Conservation (phyloP, 2,888 invertebrate species). For the Vanessa cardui region DNA sequence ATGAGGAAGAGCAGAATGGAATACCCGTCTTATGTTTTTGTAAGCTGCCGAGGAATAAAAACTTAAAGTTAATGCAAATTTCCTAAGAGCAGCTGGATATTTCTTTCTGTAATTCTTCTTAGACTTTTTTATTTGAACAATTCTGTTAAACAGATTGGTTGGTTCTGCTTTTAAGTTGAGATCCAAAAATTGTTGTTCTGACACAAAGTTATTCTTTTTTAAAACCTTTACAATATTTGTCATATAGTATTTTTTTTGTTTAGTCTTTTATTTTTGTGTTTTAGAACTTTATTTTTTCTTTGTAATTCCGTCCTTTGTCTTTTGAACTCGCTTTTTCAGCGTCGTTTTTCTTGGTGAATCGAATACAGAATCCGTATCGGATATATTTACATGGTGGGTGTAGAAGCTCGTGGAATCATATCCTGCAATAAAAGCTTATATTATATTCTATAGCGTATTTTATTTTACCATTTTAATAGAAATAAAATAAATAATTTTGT, state of each 20-base stretch:
- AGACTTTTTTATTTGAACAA: conserved; percentile 2
- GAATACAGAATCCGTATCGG: conserved; percentile 1
- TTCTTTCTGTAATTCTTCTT: conserved; percentile 1
- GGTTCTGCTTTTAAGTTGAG: conserved; percentile 6
- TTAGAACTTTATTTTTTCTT: conserved; percentile 3
- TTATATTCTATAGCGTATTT: too few relatives aligned
- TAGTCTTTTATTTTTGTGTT: neutral
- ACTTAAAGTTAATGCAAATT: conserved; percentile 1
- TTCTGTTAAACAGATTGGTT: conserved; percentile 1
- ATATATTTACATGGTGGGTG: conserved; percentile 5
- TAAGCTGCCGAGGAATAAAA: conserved; percentile 1
- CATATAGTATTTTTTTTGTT: conserved; percentile 5
- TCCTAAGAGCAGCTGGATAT: conserved; percentile 6
- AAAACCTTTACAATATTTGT: conserved; percentile 1
- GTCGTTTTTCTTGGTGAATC: conserved; percentile 3
- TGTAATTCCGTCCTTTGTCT: conserved; percentile 1
- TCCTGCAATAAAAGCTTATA: neutral
- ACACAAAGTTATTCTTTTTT: conserved; percentile 5
- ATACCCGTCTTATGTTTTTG: conserved; percentile 1
- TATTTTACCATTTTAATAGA: too few relatives aligned
- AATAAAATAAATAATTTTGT: too few relatives aligned
- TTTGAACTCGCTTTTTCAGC: conserved; percentile 5
- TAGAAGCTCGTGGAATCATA: conserved; percentile 5
- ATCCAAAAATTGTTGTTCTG: conserved; percentile 4
- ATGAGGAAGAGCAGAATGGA: neutral